Conservation (phyloP, 2,113 vertebrate species). For the Dinomys branickii region DNA sequence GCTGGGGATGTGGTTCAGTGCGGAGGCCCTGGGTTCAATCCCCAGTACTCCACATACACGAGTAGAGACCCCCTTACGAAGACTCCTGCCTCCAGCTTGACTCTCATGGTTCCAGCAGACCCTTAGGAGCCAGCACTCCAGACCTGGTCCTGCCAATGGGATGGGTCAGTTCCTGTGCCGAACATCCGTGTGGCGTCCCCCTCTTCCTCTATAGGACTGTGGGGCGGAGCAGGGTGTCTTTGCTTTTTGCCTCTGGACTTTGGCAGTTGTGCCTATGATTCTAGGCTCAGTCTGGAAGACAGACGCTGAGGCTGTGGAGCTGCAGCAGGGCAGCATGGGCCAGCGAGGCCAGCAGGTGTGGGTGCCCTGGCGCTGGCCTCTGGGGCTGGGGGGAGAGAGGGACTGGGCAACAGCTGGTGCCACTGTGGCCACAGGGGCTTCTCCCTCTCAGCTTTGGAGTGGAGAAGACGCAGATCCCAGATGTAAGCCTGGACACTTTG, state of each 20-base stretch:
- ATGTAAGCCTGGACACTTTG: not conserved
- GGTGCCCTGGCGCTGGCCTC: not conserved
- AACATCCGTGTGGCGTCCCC: too few species aligned
- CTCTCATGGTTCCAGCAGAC: too few species aligned
- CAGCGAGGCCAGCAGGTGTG: not conserved
- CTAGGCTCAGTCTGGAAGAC: not conserved
- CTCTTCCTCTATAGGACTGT: not conserved
- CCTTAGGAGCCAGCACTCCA: not conserved
- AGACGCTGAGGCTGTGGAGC: not conserved
- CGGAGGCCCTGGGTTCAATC: not conserved
- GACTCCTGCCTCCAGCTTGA: not conserved
- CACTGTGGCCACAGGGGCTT: too few species aligned
- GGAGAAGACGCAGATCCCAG: not conserved
- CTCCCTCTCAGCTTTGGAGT: too few species aligned
- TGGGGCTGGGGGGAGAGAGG: not conserved
- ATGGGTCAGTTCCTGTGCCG: not conserved
- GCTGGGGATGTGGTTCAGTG: not conserved
- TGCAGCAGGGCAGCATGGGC: not conserved
- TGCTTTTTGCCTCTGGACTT: not conserved
- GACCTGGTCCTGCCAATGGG: fast-evolving
- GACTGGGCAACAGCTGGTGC: too few species aligned
- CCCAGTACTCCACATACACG: not conserved
- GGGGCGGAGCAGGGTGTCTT: not conserved
- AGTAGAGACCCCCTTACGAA: not conserved
- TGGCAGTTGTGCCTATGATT: not conserved